Evolutionary conservation across 2,888 invertebrate species (phyloP).

Genomic region (Siphonodentalium dalli): DNA sequence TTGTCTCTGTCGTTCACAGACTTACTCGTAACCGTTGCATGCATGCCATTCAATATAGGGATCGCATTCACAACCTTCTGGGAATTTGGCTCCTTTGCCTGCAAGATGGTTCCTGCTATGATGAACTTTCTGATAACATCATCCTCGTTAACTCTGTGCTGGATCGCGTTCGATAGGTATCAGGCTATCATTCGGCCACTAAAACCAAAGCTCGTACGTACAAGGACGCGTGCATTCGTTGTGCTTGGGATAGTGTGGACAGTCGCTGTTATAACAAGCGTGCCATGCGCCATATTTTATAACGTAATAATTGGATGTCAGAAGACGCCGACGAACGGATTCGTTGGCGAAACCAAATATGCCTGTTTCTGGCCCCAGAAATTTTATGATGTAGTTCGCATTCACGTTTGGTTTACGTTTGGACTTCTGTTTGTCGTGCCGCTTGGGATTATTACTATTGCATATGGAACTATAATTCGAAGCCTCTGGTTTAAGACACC

Average conservation of each 20-base stretch:
- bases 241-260: slow-evolving; percentile 37
- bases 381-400: too few species aligned
- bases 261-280: slow-evolving; percentile 29
- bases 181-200: slow-evolving; percentile 46
- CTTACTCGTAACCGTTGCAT: slow-evolving; percentile 35
- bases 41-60: slow-evolving; percentile 39
- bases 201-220: slow-evolving; percentile 35
- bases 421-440: slow-evolving; percentile 37
- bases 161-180: slow-evolving; percentile 46
- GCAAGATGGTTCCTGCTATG: slow-evolving; percentile 40
- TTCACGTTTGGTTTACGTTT: slow-evolving; percentile 34
- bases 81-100: slow-evolving; percentile 37
- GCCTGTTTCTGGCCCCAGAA: neutral
- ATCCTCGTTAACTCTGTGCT: slow-evolving; percentile 43
- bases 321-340: neutral
- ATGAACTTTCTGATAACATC: slow-evolving; percentile 36
- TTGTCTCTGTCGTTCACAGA: slow-evolving; percentile 45
- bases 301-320: neutral
- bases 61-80: slow-evolving; percentile 29
- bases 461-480: slow-evolving; percentile 42
- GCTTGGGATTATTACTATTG: slow-evolving; percentile 32
- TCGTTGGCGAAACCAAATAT: neutral
- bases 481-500: slow-evolving; percentile 40
- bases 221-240: slow-evolving; percentile 27
- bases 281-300: slow-evolving; percentile 39